Percentiles rank a stretch among this genome's conserved stretches.
Conservation (phyloP, 1,140 invertebrate genomes). For the Wasmannia auropunctata region DNA sequence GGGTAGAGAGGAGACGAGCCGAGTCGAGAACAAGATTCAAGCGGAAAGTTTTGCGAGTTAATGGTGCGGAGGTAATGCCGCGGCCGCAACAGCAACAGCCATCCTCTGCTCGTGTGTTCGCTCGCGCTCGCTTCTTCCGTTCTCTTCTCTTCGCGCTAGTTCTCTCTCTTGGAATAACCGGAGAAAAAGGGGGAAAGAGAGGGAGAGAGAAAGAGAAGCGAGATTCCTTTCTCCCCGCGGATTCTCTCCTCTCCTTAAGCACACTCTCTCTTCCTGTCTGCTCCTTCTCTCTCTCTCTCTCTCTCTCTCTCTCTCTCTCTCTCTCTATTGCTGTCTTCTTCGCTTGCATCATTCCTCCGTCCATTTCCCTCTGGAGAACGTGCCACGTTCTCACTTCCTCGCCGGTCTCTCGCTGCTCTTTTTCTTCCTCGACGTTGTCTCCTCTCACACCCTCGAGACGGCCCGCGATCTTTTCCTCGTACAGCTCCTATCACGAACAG, state of each 20-base stretch:
- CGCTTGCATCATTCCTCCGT: slow-evolving; percentile 20
- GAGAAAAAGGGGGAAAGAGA: slow-evolving; percentile 32
- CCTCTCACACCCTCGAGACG: slow-evolving; percentile 19
- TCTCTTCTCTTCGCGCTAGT: slow-evolving; percentile 59
- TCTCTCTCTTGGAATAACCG: slow-evolving; percentile 47
- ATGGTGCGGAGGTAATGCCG: slow-evolving; percentile 84
- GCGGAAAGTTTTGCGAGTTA: slow-evolving; percentile 85
- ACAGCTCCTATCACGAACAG: slow-evolving; percentile 76
- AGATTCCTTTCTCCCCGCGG: slow-evolving; percentile 26
- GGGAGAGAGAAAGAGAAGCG: slow-evolving; percentile 23
- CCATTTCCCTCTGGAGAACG: slow-evolving; percentile 27
- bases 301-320: background rate
- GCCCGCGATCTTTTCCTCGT: slow-evolving; percentile 78
- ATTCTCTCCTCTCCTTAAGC: slow-evolving; percentile 41
- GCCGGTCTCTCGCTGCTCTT: background rate
- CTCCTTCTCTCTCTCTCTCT: background rate
- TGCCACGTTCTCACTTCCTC: slow-evolving; percentile 40
- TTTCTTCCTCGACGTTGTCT: slow-evolving; percentile 28
- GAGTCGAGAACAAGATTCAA: slow-evolving; percentile 84
- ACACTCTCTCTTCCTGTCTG: slow-evolving; percentile 21
- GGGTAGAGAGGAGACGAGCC: slow-evolving; percentile 69
- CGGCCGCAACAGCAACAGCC: slow-evolving; percentile 84
- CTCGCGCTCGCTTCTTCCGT: slow-evolving; percentile 69
- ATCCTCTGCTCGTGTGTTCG: slow-evolving; percentile 67
- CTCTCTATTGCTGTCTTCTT: slow-evolving; percentile 1